Percentiles rank a stretch among this genome's conserved stretches.
These are phyloP conservation scores for Busseola fusca DNA, from an alignment of 2,888 invertebrate species.

Conservation along the genomic window DNA sequence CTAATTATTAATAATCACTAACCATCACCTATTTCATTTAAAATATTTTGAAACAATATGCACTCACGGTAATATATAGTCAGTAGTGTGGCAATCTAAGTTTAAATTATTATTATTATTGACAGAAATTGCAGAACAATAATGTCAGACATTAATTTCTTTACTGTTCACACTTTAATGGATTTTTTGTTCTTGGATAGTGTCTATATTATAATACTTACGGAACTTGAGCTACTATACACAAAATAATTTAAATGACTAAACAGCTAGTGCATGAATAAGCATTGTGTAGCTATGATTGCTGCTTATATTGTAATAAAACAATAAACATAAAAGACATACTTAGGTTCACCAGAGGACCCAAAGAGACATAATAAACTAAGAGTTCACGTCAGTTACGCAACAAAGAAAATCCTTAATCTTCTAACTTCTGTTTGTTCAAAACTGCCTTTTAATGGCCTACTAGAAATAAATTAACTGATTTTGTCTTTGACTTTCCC, in stretches of 20 bases:
- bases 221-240: background rate
- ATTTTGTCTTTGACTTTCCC: too few relatives aligned
- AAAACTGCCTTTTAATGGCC: too few relatives aligned
- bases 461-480: too few relatives aligned
- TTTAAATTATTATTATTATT: too few relatives aligned
- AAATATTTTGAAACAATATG: background rate
- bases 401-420: background rate
- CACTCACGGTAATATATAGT: background rate
- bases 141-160: background rate
- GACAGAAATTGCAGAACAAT: background rate
- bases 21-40: slow-evolving; percentile 34
- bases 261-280: background rate
- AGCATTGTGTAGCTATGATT: background rate
- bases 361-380: too few relatives aligned
- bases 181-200: background rate
- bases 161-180: background rate
- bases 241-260: background rate
- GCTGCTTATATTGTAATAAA: background rate
- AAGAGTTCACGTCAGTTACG: background rate
- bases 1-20: slow-evolving; percentile 47
- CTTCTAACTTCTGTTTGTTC: too few relatives aligned
- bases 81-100: background rate
- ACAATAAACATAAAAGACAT: background rate
- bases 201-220: background rate
- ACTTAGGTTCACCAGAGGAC: background rate